These are phyloP conservation scores for Drosophila parvula DNA, from an alignment of 1,140 invertebrate species.

Conservation along the genomic window DNA sequence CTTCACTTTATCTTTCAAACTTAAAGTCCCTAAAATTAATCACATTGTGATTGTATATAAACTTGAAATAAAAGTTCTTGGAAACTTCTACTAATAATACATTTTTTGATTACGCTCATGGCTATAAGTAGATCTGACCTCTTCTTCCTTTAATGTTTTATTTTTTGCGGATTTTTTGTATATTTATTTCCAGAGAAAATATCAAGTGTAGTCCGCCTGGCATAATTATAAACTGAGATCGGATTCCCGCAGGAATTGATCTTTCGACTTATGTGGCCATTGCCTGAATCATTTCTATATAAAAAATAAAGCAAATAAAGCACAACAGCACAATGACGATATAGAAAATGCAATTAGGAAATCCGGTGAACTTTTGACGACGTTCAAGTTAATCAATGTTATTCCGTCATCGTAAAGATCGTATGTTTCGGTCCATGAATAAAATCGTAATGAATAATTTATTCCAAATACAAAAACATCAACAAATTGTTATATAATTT, in stretches of 20 bases:
- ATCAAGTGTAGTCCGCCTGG: conserved; percentile 4
- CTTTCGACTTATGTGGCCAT: not conserved
- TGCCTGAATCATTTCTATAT: conserved; percentile 22
- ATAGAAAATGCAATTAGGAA: conserved; percentile 23
- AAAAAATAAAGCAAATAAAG: conserved; percentile 1
- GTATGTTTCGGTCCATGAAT: not conserved
- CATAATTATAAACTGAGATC: conserved; percentile 3
- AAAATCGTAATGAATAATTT: not conserved
- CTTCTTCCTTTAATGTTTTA: no score
- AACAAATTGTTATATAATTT: no score
- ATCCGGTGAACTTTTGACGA: conserved; percentile 4
- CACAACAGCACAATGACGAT: conserved; percentile 1
- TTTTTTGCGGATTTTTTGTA: not conserved
- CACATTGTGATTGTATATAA: no score
- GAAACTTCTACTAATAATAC: not conserved
- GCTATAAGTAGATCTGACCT: no score
- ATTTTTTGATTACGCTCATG: not conserved
- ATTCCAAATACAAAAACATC: not conserved
- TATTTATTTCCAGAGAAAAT: not conserved
- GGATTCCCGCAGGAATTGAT: conserved; percentile 12
- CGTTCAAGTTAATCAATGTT: conserved; percentile 1
- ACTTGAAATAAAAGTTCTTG: not conserved
- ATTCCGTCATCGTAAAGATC: conserved; percentile 9
- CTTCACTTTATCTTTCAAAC: no score
- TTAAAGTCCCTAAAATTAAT: no score